Conservation (phyloP, 37 sponge, comb jelly and placozoan species). For the Mnemiopsis leidyi region DNA sequence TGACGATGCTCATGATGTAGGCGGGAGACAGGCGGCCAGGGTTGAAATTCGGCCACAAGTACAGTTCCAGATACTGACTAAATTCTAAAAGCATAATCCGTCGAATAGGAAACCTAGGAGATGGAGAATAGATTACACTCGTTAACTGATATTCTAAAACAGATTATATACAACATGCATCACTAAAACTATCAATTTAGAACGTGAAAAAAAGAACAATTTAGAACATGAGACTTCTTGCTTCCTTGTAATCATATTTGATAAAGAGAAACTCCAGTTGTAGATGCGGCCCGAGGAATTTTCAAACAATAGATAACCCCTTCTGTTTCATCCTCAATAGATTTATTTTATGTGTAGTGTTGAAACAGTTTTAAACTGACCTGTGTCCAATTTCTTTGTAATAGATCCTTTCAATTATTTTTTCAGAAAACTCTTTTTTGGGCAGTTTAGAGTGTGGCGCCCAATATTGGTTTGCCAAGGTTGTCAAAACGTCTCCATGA, state of each 20-base stretch:
- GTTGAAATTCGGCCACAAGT: slow-evolving; percentile 90
- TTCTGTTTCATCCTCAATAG: too few relatives aligned
- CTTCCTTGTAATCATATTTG: too few relatives aligned
- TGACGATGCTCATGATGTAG: slow-evolving; percentile 85
- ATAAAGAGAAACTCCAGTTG: too few relatives aligned
- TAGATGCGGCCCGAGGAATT: too few relatives aligned
- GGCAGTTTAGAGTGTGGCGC: slow-evolving; percentile 36
- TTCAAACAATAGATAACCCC: too few relatives aligned
- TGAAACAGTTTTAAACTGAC: too few relatives aligned
- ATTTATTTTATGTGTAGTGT: too few relatives aligned
- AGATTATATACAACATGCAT: too few relatives aligned
- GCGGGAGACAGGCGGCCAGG: slow-evolving; percentile 70
- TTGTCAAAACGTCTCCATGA: slow-evolving; percentile 28
- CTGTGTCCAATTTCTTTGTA: slow-evolving; percentile 63
- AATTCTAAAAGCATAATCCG: slow-evolving; percentile 81
- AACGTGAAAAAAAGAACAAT: too few relatives aligned
- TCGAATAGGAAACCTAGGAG: slow-evolving; percentile 71
- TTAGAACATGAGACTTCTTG: too few relatives aligned
- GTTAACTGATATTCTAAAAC: too few relatives aligned
- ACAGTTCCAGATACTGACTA: slow-evolving; percentile 96
- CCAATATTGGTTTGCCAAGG: slow-evolving; percentile 56
- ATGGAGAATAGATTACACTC: slow-evolving; percentile 18
- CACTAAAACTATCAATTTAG: too few relatives aligned
- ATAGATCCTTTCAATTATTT: slow-evolving; percentile 64
- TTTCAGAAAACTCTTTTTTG: neutral